phyloP scores from a whole-genome alignment of 2,113 vertebrate species.

The Rhineura floridana region DNA sequence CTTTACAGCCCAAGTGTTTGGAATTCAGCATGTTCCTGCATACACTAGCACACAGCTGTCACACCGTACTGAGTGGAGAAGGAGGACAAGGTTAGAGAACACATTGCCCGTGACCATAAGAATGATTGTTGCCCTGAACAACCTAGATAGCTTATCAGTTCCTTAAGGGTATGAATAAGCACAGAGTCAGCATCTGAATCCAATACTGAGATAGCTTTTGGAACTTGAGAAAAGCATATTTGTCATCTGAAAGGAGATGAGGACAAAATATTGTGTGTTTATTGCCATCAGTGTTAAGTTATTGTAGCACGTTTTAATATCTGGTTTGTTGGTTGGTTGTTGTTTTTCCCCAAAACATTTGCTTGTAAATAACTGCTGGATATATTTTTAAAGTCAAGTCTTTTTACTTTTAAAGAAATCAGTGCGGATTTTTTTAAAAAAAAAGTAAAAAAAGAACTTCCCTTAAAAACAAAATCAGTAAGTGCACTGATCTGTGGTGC shows the following conservation, averaged over 20 bases:
- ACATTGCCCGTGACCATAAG: constrained; percentile 47
- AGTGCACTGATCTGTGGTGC: too few relatives aligned
- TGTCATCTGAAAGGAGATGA: neutral
- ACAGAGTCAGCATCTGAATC: constrained; percentile 15
- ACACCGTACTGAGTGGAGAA: neutral
- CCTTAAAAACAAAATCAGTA: too few relatives aligned
- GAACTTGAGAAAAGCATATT: neutral
- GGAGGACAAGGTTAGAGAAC: constrained; percentile 47
- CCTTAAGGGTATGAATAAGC: constrained; percentile 35
- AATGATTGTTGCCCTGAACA: constrained; percentile 46
- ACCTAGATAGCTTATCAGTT: constrained; percentile 26
- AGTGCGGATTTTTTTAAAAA: too few relatives aligned
- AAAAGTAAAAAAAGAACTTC: too few relatives aligned
- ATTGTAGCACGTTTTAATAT: neutral
- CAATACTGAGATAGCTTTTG: constrained; percentile 21
- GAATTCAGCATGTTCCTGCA: constrained; percentile 38
- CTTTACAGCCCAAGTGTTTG: constrained; percentile 24
- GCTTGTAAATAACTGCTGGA: too few relatives aligned
- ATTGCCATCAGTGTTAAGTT: neutral
- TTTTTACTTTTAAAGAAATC: too few relatives aligned
- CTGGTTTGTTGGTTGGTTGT: too few relatives aligned
- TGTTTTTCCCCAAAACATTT: too few relatives aligned
- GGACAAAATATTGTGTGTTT: neutral
- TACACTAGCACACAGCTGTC: constrained; percentile 44
- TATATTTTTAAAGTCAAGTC: too few relatives aligned